phyloP scores from a whole-genome alignment of 2,113 vertebrate species.

The Serilophus lunatus region DNA sequence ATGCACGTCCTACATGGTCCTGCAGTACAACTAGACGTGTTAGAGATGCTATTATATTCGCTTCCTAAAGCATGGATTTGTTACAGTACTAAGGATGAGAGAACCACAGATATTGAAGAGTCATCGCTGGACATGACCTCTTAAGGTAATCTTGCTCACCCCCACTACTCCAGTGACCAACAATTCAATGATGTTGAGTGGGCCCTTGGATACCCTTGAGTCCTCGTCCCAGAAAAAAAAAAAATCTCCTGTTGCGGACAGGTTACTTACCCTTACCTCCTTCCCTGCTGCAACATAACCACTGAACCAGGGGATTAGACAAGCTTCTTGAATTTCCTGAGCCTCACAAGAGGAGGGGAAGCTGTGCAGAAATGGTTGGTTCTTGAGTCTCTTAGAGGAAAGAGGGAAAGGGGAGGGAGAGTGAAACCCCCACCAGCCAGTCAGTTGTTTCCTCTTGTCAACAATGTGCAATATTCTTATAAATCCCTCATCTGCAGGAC shows the following conservation, averaged over 20 bases:
- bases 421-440: background rate
- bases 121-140: rapidly evolving
- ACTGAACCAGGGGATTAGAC: background rate
- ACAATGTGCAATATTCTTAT: background rate
- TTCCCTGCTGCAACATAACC: background rate
- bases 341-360: background rate
- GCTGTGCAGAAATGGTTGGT: background rate
- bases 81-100: background rate
- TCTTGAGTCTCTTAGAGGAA: background rate
- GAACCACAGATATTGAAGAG: background rate
- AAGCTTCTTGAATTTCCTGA: background rate
- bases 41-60: background rate
- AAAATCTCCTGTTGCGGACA: background rate
- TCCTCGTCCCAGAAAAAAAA: background rate
- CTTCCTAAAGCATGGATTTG: background rate
- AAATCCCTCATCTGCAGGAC: background rate
- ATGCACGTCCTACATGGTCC: rapidly evolving
- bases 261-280: rapidly evolving
- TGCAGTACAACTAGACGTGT: background rate
- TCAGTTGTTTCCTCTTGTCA: background rate
- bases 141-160: background rate
- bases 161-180: background rate
- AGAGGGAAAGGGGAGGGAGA: rapidly evolving
- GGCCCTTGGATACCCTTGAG: background rate
- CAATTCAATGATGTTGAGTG: background rate